phyloP scores from a whole-genome alignment of 2,797 vertebrate genomes.

The Hypotaenidia okinawae region DNA sequence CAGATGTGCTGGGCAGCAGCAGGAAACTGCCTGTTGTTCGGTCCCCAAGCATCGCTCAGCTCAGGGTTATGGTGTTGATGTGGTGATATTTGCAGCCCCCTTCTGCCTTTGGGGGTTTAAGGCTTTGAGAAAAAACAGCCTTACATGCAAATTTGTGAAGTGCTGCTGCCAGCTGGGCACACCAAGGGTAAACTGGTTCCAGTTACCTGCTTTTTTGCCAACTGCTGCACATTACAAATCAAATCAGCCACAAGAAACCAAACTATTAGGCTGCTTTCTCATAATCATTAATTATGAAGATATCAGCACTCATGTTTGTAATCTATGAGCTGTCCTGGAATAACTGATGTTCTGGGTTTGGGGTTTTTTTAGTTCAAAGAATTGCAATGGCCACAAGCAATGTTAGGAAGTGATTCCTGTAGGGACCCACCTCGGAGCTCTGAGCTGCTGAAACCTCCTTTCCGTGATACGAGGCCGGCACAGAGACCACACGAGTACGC shows the following conservation, averaged over 20 bases:
- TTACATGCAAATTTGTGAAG: neutral
- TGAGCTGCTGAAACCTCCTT: neutral
- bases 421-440: neutral
- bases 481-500: rapidly evolving
- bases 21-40: neutral
- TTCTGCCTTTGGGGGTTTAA: neutral
- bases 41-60: no score
- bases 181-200: neutral
- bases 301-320: slow-evolving; percentile 51
- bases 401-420: neutral
- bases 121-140: neutral
- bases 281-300: slow-evolving; percentile 61
- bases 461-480: neutral
- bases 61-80: neutral
- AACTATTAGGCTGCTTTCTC: slow-evolving; percentile 43
- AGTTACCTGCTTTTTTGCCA: neutral
- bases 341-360: neutral
- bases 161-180: neutral
- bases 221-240: slow-evolving; percentile 23
- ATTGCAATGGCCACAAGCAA: slow-evolving; percentile 23
- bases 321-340: slow-evolving; percentile 13
- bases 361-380: neutral
- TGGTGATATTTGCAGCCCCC: neutral
- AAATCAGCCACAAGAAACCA: slow-evolving; percentile 38
- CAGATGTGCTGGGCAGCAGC: neutral